Evolutionary conservation across 1,140 invertebrate genomes (phyloP).

Genomic region (Acyrthosiphon pisum): DNA sequence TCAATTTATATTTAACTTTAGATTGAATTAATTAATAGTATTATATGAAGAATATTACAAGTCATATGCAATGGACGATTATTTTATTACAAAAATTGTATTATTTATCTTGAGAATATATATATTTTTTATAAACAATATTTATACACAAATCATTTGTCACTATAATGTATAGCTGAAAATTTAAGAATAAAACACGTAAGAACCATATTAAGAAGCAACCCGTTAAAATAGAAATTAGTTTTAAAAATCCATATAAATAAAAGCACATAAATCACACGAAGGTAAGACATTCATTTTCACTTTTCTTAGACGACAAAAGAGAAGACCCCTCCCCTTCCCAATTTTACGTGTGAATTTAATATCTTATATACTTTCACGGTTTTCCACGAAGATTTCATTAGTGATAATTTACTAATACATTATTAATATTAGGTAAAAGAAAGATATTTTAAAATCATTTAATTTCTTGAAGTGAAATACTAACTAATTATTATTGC

Average conservation of each 20-base stretch:
- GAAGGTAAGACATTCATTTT: slow-evolving; percentile 1
- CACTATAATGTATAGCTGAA: neutral
- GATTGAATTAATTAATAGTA: neutral
- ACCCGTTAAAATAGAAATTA: neutral
- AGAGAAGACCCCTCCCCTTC: neutral
- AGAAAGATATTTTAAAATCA: neutral
- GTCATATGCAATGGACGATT: neutral
- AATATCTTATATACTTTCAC: slow-evolving; percentile 48
- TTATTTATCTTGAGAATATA: neutral
- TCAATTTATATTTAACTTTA: neutral
- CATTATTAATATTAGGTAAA: slow-evolving; percentile 31
- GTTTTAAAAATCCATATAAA: slow-evolving; percentile 9
- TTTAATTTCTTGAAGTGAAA: neutral
- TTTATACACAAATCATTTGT: neutral
- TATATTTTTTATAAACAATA: neutral
- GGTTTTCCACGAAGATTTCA: neutral
- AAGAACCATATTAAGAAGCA: neutral
- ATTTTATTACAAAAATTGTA: neutral
- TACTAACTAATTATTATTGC: neutral
- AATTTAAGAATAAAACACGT: neutral
- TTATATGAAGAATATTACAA: neutral
- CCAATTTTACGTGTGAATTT: neutral
- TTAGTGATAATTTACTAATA: neutral
- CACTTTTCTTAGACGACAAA: slow-evolving; percentile 46
- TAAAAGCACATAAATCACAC: slow-evolving; percentile 48